These are phyloP conservation scores for Erebia aethiops DNA, from an alignment of 2,888 invertebrate species.

Conservation along the genomic window DNA sequence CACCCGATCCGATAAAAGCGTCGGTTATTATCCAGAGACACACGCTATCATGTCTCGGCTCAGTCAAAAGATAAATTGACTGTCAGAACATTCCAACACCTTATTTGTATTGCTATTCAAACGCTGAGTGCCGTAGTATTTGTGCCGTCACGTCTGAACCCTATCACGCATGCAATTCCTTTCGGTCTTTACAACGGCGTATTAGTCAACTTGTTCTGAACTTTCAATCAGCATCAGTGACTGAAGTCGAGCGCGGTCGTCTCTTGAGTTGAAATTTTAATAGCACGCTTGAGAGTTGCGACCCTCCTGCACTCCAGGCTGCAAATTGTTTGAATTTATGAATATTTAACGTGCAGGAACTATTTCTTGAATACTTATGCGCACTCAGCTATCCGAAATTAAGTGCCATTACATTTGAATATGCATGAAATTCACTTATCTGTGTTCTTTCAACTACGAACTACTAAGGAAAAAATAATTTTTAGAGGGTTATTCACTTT, in stretches of 20 bases:
- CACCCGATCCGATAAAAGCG: conserved; percentile 25
- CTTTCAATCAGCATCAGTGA: conserved; percentile 49
- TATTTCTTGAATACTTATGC: conserved; percentile 51
- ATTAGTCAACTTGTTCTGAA: conserved; percentile 47
- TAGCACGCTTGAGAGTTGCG: conserved; percentile 58
- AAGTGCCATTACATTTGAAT: conserved; percentile 46
- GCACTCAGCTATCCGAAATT: conserved; percentile 46
- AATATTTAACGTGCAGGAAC: conserved; percentile 52
- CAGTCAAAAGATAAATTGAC: conserved; percentile 46
- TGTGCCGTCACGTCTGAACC: conserved; percentile 40
- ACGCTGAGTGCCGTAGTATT: conserved; percentile 31
- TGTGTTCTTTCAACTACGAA: neutral
- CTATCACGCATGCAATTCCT: conserved; percentile 48
- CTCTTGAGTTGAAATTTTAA: conserved; percentile 66
- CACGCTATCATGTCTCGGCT: conserved; percentile 26
- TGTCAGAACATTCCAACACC: conserved; percentile 36
- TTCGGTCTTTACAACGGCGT: conserved; percentile 43
- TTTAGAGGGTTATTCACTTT: no score
- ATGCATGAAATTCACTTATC: conserved; percentile 27
- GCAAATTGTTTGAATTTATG: conserved; percentile 53
- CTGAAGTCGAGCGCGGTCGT: no score
- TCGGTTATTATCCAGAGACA: conserved; percentile 26
- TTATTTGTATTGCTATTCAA: conserved; percentile 37
- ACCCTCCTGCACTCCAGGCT: conserved; percentile 50
- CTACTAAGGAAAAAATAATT: neutral